Evolutionary conservation across 1,140 invertebrate genomes (phyloP).

Genomic region (Pachypeltis micranthus): DNA sequence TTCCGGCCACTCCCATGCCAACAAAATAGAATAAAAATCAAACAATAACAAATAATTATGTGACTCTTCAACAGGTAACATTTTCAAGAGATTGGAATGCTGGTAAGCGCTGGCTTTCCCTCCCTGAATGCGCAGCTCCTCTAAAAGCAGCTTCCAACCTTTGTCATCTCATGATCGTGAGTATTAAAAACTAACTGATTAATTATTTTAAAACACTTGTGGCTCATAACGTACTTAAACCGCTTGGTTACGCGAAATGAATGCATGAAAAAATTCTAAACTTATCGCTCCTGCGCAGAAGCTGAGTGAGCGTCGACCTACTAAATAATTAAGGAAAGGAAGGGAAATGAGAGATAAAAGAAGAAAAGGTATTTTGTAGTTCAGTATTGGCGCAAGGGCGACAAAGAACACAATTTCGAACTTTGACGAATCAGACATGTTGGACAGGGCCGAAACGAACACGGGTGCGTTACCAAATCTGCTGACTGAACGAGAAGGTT

Average conservation of each 20-base stretch:
- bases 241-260: no score
- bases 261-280: no score
- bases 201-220: not conserved
- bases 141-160: not conserved
- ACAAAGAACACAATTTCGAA: no score
- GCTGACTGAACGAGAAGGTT: no score
- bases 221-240: not conserved
- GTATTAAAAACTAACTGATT: not conserved
- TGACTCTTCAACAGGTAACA: not conserved
- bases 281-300: not conserved
- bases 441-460: no score
- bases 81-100: conserved; percentile 5
- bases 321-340: not conserved
- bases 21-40: no score
- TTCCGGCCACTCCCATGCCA: no score
- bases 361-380: no score
- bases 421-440: no score
- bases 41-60: no score
- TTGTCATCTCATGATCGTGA: not conserved
- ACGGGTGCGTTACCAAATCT: no score
- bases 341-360: not conserved
- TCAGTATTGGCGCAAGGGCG: no score
- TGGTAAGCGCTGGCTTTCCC: not conserved
- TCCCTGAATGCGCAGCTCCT: not conserved
- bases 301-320: not conserved